Evolutionary conservation across 1,140 invertebrate species (phyloP).

Genomic region (Trichogramma pretiosum): DNA sequence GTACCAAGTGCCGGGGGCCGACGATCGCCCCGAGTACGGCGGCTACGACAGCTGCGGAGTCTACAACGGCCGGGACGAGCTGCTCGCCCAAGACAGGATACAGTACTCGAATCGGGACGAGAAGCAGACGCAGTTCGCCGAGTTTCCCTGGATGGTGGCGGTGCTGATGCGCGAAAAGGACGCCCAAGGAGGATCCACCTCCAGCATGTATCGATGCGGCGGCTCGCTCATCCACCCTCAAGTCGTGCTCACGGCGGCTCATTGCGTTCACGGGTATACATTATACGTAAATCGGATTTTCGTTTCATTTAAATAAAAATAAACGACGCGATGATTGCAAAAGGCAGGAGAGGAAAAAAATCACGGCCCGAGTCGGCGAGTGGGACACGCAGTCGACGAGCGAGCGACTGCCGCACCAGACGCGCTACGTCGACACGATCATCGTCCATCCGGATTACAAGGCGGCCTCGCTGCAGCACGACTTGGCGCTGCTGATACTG

Average conservation of each 20-base stretch:
- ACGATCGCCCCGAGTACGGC: no score
- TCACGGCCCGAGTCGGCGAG: conserved; percentile 39
- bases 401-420: conserved; percentile 50
- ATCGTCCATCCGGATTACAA: conserved; percentile 38
- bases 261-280: conserved; percentile 49
- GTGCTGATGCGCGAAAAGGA: conserved; percentile 54
- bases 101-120: conserved; percentile 52
- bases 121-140: conserved; percentile 58
- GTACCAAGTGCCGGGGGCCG: no score
- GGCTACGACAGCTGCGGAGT: no score
- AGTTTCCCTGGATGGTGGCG: conserved; percentile 77
- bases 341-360: no score
- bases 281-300: no score
- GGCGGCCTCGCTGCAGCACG: conserved; percentile 36
- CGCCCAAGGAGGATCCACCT: conserved; percentile 38
- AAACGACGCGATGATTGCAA: no score
- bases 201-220: conserved; percentile 49
- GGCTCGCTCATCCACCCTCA: conserved; percentile 59
- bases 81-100: conserved; percentile 49
- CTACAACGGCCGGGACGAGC: no score
- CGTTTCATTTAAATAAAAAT: no score
- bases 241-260: conserved; percentile 61
- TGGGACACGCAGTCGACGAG: conserved; percentile 49
- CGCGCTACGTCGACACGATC: conserved; percentile 39
- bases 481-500: conserved; percentile 44